These are phyloP conservation scores for Lampris incognitus DNA, from an alignment of 2,113 vertebrate species.

Conservation along the genomic window DNA sequence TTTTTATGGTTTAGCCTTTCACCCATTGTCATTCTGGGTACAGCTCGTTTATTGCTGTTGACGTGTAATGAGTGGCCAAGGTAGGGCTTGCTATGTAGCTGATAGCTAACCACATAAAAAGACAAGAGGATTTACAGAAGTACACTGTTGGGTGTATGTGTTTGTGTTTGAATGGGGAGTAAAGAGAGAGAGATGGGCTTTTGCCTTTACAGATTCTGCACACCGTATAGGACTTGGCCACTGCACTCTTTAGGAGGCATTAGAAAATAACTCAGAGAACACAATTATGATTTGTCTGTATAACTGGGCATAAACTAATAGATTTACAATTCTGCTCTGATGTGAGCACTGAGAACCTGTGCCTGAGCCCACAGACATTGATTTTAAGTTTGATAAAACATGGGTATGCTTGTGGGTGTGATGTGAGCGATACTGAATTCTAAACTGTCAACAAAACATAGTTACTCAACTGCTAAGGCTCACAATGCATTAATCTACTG, in stretches of 20 bases:
- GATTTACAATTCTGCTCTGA: too few species aligned
- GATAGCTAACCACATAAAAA: conserved; percentile 61
- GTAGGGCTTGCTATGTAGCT: conserved; percentile 59
- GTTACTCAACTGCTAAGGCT: conserved; percentile 4
- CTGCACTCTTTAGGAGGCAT: too few species aligned
- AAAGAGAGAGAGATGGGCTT: not conserved
- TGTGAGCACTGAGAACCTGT: not conserved
- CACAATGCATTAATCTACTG: not conserved
- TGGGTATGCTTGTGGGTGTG: not conserved
- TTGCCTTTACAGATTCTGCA: too few species aligned
- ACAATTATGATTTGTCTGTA: too few species aligned
- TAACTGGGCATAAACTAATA: too few species aligned
- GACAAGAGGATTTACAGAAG: conserved; percentile 22
- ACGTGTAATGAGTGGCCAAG: conserved; percentile 73
- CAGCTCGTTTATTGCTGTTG: conserved; percentile 70
- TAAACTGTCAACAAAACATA: not conserved
- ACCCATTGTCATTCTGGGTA: conserved; percentile 60
- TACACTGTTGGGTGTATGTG: conserved; percentile 14
- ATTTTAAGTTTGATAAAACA: not conserved
- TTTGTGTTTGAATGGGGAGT: not conserved
- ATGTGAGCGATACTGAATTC: not conserved
- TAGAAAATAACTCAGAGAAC: too few species aligned
- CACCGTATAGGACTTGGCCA: too few species aligned
- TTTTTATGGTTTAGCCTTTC: conserved; percentile 75
- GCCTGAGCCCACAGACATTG: not conserved